Percentiles rank a stretch among this genome's conserved stretches.
Conservation (phyloP, 2,888 invertebrate genomes). For the Lymantria dispar region DNA sequence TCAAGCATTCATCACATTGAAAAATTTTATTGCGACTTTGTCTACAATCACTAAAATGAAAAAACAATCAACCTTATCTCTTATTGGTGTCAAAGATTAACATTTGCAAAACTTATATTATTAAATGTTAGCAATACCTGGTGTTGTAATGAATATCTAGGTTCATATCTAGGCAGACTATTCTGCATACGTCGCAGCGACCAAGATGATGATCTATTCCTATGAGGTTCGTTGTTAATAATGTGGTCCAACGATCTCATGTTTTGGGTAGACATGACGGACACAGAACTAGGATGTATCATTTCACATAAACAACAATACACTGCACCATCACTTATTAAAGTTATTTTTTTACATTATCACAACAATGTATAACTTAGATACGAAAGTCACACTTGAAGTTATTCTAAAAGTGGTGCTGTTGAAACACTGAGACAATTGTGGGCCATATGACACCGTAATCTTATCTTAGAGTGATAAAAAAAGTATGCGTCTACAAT, state of each 20-base stretch:
- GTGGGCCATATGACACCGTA: slow-evolving; percentile 68
- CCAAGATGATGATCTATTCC: slow-evolving; percentile 66
- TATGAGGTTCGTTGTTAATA: slow-evolving; percentile 41
- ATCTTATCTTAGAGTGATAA: slow-evolving; percentile 77
- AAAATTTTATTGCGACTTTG: background rate
- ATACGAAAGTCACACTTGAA: slow-evolving; percentile 23
- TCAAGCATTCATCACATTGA: too few species aligned
- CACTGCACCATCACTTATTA: slow-evolving; percentile 60
- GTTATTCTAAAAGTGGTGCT: slow-evolving; percentile 47
- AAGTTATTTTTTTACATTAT: slow-evolving; percentile 37
- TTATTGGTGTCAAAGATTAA: slow-evolving; percentile 13
- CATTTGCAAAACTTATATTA: background rate
- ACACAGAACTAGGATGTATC: slow-evolving; percentile 56
- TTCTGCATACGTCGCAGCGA: slow-evolving; percentile 57
- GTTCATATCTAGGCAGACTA: slow-evolving; percentile 54
- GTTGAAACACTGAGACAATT: slow-evolving; percentile 9
- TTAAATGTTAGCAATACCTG: slow-evolving; percentile 42
- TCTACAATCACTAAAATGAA: background rate
- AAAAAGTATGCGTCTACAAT: slow-evolving; percentile 64
- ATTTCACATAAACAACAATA: slow-evolving; percentile 47
- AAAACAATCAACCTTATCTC: slow-evolving; percentile 6
- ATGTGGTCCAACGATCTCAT: slow-evolving; percentile 51
- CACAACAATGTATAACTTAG: slow-evolving; percentile 12
- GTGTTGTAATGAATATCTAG: slow-evolving; percentile 67
- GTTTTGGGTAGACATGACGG: slow-evolving; percentile 55